Percentiles rank a stretch among this genome's conserved stretches.
These are phyloP conservation scores for Chelonus insularis DNA, from an alignment of 1,140 invertebrate genomes.

Conservation along the genomic window DNA sequence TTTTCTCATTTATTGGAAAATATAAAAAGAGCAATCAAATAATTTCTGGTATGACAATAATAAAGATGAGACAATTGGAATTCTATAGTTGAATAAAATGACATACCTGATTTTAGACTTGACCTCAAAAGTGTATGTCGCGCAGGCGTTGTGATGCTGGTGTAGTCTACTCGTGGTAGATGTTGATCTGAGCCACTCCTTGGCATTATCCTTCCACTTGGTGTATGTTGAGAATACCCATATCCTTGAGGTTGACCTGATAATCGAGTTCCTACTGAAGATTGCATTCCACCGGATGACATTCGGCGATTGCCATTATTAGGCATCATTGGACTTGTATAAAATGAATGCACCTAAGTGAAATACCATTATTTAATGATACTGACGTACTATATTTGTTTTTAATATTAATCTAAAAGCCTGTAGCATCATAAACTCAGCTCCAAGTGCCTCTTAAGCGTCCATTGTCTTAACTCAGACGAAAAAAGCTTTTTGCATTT, in stretches of 20 bases:
- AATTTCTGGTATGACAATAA: too few relatives aligned
- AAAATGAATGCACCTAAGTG: constrained; percentile 74
- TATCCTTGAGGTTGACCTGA: constrained; percentile 58
- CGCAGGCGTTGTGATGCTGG: constrained; percentile 68
- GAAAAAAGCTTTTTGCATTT: too few relatives aligned
- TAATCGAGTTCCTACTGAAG: constrained; percentile 45
- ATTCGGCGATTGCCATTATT: constrained; percentile 60
- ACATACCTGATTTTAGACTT: constrained; percentile 70
- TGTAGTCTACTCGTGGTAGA: constrained; percentile 78
- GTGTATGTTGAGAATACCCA: constrained; percentile 59
- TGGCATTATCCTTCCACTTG: constrained; percentile 67
- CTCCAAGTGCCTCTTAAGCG: not conserved
- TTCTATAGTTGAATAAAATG: not conserved
- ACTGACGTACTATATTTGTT: too few relatives aligned
- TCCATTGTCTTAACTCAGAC: too few relatives aligned
- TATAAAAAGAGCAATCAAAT: too few relatives aligned
- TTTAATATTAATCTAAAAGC: not conserved
- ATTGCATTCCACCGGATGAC: constrained; percentile 63
- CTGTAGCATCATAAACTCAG: not conserved
- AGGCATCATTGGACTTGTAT: constrained; percentile 66
- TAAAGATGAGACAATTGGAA: not conserved
- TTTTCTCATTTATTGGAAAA: too few relatives aligned
- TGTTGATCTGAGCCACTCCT: constrained; percentile 85
- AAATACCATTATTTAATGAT: not conserved
- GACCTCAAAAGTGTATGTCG: constrained; percentile 75